Evolutionary conservation across 2,113 vertebrate species (phyloP).

Genomic region (Pseudopipra pipra): DNA sequence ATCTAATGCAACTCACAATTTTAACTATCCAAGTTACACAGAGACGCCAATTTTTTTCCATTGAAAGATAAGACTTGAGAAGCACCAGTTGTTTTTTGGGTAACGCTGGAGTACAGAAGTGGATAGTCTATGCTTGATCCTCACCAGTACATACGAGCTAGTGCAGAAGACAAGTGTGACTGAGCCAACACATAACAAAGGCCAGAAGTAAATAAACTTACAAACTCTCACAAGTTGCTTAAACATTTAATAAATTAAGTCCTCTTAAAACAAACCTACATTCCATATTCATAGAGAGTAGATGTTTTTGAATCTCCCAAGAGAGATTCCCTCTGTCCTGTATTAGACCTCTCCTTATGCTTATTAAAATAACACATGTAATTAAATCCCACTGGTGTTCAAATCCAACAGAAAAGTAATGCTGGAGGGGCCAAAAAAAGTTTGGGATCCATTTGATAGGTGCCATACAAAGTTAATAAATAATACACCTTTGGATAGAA

Average conservation of each 20-base stretch:
- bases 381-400: not conserved
- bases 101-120: constrained; percentile 64
- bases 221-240: constrained; percentile 13
- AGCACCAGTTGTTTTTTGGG: constrained; percentile 45
- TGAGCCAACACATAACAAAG: constrained; percentile 35
- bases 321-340: not conserved
- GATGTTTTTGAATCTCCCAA: not conserved
- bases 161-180: constrained; percentile 62
- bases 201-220: constrained; percentile 27
- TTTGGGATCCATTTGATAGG: not conserved
- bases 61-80: constrained; percentile 64
- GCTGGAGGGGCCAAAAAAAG: not conserved
- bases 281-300: not conserved
- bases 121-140: constrained; percentile 57
- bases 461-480: not conserved
- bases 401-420: not conserved
- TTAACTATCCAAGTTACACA: constrained; percentile 65
- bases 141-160: constrained; percentile 60
- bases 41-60: constrained; percentile 52
- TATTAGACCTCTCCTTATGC: not conserved
- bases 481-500: not conserved
- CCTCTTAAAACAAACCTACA: not conserved
- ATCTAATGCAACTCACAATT: constrained; percentile 62
- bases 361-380: not conserved
- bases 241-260: not conserved